Conservation (phyloP, 2,888 invertebrate species). For the Chydorus sphaericus region DNA sequence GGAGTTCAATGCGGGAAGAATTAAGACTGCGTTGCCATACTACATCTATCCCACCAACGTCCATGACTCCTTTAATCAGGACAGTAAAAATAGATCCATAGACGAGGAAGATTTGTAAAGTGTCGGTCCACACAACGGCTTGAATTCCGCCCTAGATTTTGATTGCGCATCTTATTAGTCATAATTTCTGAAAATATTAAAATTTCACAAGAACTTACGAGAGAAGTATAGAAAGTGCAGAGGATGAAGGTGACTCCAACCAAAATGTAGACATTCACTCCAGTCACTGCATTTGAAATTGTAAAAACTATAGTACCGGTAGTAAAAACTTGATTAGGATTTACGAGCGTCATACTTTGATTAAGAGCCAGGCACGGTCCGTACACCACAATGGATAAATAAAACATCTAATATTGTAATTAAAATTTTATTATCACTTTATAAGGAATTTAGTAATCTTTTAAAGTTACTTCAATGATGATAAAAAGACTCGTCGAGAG, state of each 20-base stretch:
- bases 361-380: constrained; percentile 72
- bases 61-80: constrained; percentile 21
- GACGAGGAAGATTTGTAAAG: constrained; percentile 63
- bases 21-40: constrained; percentile 50
- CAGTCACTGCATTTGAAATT: constrained; percentile 31
- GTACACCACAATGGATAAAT: constrained; percentile 71
- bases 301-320: no score
- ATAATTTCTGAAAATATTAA: background rate
- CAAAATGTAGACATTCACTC: constrained; percentile 32
- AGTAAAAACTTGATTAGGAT: background rate
- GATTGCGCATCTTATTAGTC: no score
- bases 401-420: constrained; percentile 32
- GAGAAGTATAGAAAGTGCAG: constrained; percentile 33
- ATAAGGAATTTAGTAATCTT: background rate
- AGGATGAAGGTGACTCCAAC: constrained; percentile 31
- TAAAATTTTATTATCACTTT: background rate
- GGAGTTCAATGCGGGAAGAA: constrained; percentile 53
- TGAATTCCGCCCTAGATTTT: constrained; percentile 66
- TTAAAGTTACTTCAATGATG: constrained; percentile 15
- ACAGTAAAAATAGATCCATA: constrained; percentile 47
- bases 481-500: constrained; percentile 16
- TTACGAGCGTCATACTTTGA: constrained; percentile 37
- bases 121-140: constrained; percentile 84
- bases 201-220: constrained; percentile 25
- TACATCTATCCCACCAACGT: constrained; percentile 43